Evolutionary conservation across 2,113 vertebrate genomes (phyloP), one percentile per base, ranked within the genome.

Genomic region (Mesembrinibis cayennensis): DNA sequence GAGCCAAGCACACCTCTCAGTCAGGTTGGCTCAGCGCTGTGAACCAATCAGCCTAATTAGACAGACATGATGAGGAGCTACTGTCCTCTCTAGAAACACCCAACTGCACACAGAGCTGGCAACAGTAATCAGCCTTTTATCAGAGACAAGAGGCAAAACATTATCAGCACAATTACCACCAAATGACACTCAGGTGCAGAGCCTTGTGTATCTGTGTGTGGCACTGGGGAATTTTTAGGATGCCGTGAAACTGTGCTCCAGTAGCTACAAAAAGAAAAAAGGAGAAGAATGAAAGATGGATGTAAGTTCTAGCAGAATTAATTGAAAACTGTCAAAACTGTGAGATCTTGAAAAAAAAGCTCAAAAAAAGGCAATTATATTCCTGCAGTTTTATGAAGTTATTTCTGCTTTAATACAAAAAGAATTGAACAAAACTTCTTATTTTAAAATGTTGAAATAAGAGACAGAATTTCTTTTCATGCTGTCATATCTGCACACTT

Each of bases 41-140:
- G 82, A 95, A 36, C 50, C 45, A 49, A 83, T 89, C 91, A 91
- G 63, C 50, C 67, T 88, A 95, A 87, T 92, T 85, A 92, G 86
- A 69, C 12, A 86, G 71, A 77, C 10, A 2, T 66, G 86, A 66
- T 91, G 69, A 87, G 76, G 50, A 58, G 89, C 9, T 34, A 20
- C 40, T 77, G 74, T 77, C 65, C 73, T 53, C 88, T 84, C 59
- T 61, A 47, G 58, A 83, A 95, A 81, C 55, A 82, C 22, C 30
- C 45, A 78, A 1, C 49, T 58, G 59, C 32, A 44, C 53, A 18
- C 4, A 50, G 69, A 91, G 47, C 52, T 81, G 42, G 82, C 30
- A 88, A 36, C 6, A 52, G 32, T 13, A 76, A 93, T 56, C 74
- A 90, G 74, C 26, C 44, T 76, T 72, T 88, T 80, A 49, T 55